Evolutionary conservation across 1,140 invertebrate genomes (phyloP).

Genomic region (Orchesella cincta): DNA sequence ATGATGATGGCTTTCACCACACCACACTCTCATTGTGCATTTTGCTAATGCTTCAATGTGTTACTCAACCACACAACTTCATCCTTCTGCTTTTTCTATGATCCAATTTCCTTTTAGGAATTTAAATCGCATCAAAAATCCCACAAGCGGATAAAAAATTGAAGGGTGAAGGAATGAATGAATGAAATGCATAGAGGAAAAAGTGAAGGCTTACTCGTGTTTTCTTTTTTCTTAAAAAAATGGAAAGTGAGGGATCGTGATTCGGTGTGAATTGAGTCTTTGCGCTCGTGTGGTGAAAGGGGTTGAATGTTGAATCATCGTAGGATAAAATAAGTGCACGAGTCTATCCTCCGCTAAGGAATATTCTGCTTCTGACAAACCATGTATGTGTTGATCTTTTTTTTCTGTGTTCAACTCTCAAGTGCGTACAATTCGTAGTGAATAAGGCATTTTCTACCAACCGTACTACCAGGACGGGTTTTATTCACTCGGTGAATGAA

Average conservation of each 20-base stretch:
- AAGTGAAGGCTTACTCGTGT: constrained; percentile 4
- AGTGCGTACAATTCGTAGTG: too few relatives aligned
- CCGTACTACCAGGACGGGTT: too few relatives aligned
- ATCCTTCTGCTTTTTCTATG: neutral
- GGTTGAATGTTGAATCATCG: too few relatives aligned
- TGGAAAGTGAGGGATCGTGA: neutral
- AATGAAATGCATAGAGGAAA: constrained; percentile 16
- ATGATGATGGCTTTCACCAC: too few relatives aligned
- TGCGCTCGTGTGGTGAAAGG: neutral
- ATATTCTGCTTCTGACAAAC: neutral
- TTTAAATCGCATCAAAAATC: constrained; percentile 13
- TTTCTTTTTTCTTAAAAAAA: constrained; percentile 12
- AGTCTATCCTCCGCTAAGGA: too few relatives aligned
- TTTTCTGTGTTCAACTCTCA: neutral
- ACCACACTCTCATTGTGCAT: neutral
- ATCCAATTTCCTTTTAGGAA: constrained; percentile 10
- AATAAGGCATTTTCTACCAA: too few relatives aligned
- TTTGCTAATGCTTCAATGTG: neutral
- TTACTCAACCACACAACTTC: too few relatives aligned
- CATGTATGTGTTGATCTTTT: neutral
- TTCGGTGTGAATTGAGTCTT: neutral
- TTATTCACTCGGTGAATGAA: neutral
- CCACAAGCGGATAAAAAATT: constrained; percentile 21
- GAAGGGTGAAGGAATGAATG: constrained; percentile 2
- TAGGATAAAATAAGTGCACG: too few relatives aligned